Percentiles rank a stretch among this genome's conserved stretches.
Conservation (phyloP, 1,140 invertebrate genomes). For the Subanguina moxae region DNA sequence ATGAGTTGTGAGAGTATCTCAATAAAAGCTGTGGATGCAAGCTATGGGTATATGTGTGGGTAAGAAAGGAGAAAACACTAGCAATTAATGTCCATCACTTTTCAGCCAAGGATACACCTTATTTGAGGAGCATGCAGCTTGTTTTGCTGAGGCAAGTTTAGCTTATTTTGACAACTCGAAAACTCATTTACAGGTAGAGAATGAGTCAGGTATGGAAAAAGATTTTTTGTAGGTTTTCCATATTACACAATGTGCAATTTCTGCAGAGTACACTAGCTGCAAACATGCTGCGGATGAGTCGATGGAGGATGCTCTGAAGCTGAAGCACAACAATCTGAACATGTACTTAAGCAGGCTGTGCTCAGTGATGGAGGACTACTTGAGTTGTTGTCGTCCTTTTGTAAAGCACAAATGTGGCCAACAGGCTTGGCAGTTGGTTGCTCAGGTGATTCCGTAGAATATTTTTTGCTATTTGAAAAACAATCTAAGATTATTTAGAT, state of each 20-base stretch:
- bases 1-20: constrained; percentile 32
- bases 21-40: constrained; percentile 34
- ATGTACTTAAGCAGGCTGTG: constrained; percentile 30
- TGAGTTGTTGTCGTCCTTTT: constrained; percentile 39
- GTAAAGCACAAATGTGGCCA: constrained; percentile 33
- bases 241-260: not conserved
- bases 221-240: not conserved
- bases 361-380: constrained; percentile 33
- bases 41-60: constrained; percentile 21
- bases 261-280: constrained; percentile 22
- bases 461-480: not conserved
- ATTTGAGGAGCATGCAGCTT: constrained; percentile 34
- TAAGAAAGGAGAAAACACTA: too few relatives aligned
- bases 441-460: constrained; percentile 17
- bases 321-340: constrained; percentile 25
- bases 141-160: constrained; percentile 42
- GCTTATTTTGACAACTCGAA: not conserved
- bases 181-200: not conserved
- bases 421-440: constrained; percentile 35
- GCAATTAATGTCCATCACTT: too few relatives aligned
- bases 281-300: constrained; percentile 24
- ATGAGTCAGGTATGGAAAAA: not conserved
- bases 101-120: constrained; percentile 26
- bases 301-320: constrained; percentile 33
- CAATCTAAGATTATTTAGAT: constrained; percentile 3